phyloP scores from a whole-genome alignment of 2,888 invertebrate genomes.

The Biston stratarius region DNA sequence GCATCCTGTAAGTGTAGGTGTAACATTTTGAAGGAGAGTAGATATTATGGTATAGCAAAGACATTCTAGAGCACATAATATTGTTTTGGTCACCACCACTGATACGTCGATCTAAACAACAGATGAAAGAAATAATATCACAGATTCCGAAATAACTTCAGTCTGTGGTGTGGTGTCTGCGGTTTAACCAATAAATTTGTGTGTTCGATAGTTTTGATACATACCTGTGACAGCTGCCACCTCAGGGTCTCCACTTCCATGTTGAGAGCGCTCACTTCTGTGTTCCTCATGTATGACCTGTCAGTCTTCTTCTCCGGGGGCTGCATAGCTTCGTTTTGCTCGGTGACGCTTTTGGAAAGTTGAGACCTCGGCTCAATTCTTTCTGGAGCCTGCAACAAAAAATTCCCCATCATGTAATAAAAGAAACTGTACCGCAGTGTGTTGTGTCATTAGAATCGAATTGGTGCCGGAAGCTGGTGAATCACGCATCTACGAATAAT shows the following conservation, averaged over 20 bases:
- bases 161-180: too few species aligned
- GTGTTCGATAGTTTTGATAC: slow-evolving; percentile 5
- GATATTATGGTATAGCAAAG: too few species aligned
- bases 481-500: slow-evolving; percentile 57
- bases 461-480: slow-evolving; percentile 54
- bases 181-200: not conserved
- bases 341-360: slow-evolving; percentile 69
- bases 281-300: slow-evolving; percentile 62
- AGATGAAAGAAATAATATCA: too few species aligned
- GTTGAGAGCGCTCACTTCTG: slow-evolving; percentile 84
- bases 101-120: too few species aligned
- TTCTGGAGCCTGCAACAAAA: slow-evolving; percentile 75
- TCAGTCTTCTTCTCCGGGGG: slow-evolving; percentile 59
- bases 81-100: too few species aligned
- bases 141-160: too few species aligned
- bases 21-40: too few species aligned
- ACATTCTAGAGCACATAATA: too few species aligned
- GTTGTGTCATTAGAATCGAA: slow-evolving; percentile 58
- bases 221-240: slow-evolving; percentile 91
- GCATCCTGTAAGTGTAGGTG: too few species aligned
- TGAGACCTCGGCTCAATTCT: slow-evolving; percentile 71
- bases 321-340: slow-evolving; percentile 64
- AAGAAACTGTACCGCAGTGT: slow-evolving; percentile 52
- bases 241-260: slow-evolving; percentile 89
- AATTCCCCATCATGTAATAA: slow-evolving; percentile 42